Base-by-base conservation (phyloP, 37 sponge, comb jelly and placozoan genomes). In the Cladorhizidae sp. region DNA sequence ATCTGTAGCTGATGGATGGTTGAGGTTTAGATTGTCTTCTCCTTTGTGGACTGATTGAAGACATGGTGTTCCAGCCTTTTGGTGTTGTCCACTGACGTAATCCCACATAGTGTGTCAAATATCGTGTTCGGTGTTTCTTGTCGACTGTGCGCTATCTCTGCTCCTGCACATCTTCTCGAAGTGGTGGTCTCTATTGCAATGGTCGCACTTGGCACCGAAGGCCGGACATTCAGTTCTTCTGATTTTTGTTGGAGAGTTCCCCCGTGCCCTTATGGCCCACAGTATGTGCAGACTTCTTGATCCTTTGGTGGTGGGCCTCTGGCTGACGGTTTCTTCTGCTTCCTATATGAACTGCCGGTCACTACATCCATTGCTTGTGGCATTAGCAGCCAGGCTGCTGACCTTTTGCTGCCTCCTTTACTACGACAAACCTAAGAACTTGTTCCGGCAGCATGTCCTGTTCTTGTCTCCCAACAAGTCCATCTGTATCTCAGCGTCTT, bases 381-480 rank as follows among this genome's bases (percentile, higher is more conserved):
- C 37, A 82, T 33, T 62, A 82, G 82, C 56, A 79, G 69, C 35
- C 37, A 69, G 38, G 68, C 25, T 49, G 79, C 80, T 80, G 80
- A 80, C 33, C 71, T 9, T 26, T 80, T 80, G 63, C 77, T 37
- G 67, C 52, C 68, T 78, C 68, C 54, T 65, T 80, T 14, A 72
- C 72, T 57, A 70, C 81, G 22, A 80, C 72, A 35, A 80, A 80
- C 54, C 31, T 57, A 32, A 80, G 72, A 42, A 28, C 29, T 31
- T 80, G 59, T 40, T 80, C 71, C 41, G 69, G 31, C 31, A 71
- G 70, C 81, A 80, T 80, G 42, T 82, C 83, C 55, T 82, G 75
- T 82, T 82, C 49, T 74, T 82, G 67, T 73, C 75, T 22, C 83
- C 83, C 54, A 82, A 49, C 52, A 82, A 29, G 83, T 82, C 74